Percentiles rank a stretch among this genome's conserved stretches.
Evolutionary conservation across 1,140 invertebrate species (phyloP).

Genomic region (Bicyclus anynana): DNA sequence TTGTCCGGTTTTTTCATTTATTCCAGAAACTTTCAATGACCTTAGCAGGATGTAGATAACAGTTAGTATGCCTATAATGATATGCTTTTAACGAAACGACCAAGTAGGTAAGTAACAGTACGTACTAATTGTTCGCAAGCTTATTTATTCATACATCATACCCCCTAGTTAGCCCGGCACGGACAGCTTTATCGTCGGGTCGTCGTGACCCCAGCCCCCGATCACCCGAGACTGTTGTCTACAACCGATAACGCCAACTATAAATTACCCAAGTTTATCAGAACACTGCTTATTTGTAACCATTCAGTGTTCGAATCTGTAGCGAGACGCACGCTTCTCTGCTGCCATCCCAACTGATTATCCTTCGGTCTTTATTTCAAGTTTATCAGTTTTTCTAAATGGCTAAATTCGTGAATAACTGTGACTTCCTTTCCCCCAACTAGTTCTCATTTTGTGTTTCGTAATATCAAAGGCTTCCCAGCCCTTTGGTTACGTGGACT

Average conservation of each 20-base stretch:
- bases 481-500: slow-evolving; percentile 12
- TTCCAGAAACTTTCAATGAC: too few species aligned
- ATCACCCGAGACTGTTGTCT: slow-evolving; percentile 45
- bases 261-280: slow-evolving; percentile 49
- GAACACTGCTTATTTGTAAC: slow-evolving; percentile 25
- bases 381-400: slow-evolving; percentile 40
- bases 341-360: slow-evolving; percentile 4
- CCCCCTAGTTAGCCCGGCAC: slow-evolving; percentile 63
- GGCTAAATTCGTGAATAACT: slow-evolving; percentile 62
- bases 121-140: not conserved
- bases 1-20: too few species aligned
- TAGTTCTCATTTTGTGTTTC: slow-evolving; percentile 41
- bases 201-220: slow-evolving; percentile 47
- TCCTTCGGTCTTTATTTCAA: slow-evolving; percentile 17
- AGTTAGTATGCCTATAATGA: not conserved
- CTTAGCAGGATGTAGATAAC: too few species aligned
- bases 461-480: slow-evolving; percentile 12
- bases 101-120: not conserved
- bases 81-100: not conserved
- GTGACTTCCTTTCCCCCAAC: slow-evolving; percentile 65
- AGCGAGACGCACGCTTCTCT: slow-evolving; percentile 25
- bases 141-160: slow-evolving; percentile 16
- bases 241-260: slow-evolving; percentile 50
- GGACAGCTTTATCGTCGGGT: slow-evolving; percentile 57
- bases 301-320: slow-evolving; percentile 30